A percentile compares a stretch with the other conserved stretches of the same genome.
These are phyloP conservation scores for Oreotrochilus melanogaster DNA, from an alignment of 2,113 vertebrate genomes.

Conservation along the genomic window DNA sequence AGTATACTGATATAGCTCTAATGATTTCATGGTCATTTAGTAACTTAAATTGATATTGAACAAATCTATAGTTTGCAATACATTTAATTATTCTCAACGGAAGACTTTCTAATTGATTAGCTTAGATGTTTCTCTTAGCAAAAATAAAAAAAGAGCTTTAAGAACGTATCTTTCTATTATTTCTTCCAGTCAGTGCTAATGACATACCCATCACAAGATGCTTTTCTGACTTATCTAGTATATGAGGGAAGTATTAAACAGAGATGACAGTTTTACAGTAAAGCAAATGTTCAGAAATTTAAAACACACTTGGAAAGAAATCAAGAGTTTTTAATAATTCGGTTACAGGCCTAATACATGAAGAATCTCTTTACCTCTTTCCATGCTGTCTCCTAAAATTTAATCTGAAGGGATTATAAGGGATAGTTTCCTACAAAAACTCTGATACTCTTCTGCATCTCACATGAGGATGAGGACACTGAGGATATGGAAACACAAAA, in stretches of 20 bases:
- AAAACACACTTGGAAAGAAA: neutral
- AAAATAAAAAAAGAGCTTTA: neutral
- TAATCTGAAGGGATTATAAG: neutral
- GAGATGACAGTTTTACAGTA: neutral
- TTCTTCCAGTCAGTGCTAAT: neutral
- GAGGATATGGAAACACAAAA: neutral
- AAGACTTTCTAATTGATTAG: neutral
- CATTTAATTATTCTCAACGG: neutral
- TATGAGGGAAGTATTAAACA: neutral
- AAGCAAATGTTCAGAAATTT: neutral
- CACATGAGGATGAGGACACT: neutral
- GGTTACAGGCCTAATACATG: neutral
- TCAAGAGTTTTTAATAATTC: neutral
- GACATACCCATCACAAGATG: neutral
- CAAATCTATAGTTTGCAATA: neutral
- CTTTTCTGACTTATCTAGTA: neutral
- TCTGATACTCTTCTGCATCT: neutral
- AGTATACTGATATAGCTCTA: neutral
- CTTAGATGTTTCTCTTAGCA: neutral
- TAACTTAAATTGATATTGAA: neutral
- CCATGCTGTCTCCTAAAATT: neutral
- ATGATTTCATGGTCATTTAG: neutral
- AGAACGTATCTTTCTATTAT: neutral
- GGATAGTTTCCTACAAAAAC: neutral
- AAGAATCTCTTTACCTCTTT: neutral